Base-by-base conservation (phyloP, 2,888 invertebrate genomes). In the Tryphoninae sp. region DNA sequence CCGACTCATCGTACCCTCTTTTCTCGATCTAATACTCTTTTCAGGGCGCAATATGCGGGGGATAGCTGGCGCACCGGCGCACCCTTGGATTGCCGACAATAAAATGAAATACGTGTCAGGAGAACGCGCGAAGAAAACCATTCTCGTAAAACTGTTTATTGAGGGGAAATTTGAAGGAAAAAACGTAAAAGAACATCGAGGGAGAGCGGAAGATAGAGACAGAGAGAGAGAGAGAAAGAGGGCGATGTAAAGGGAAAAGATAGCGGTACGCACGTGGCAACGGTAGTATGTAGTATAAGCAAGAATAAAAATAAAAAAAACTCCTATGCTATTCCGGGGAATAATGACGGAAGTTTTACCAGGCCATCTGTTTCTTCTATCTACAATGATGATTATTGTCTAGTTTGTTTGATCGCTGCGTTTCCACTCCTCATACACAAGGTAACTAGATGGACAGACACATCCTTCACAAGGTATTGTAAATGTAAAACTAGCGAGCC, bases 61-160 rank as follows among this genome's bases (percentile, higher is more conserved):
- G 62, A 72, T 49, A 61, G 55, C 26, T 64, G 51, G 40, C 51
- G 59, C 53, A 19, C 55, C 26, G 64, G 49, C 42, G 13, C 26
- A 33, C 69, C 19, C n/a, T 68, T 62, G 59, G 42, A 79, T 77
- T 73, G 68, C 45, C 53, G 62, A 73, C 76, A 79, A 82, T 80
- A 69, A 73, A 82, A 64, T 73, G 79, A 82, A 79, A 79, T 82
- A 80, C 79, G 82, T 73, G 79, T 76, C 68, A 51, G 40, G 68
- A 62, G 62, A 82, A 72, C 22, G 9, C 1, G 49, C 68, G 61
- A 62, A 76, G 64, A 76, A 72, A 61, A 42, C 22, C 71, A 64
- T 72, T 78, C 72, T 62, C 78, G 72, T 76, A 82, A 76, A 82
- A 68, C 64, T 79, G 45, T 64, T 77, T 69, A 68, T 79, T 9